Evolutionary conservation across 2,797 vertebrate genomes (phyloP).

Genomic region (Anguilla obscura): DNA sequence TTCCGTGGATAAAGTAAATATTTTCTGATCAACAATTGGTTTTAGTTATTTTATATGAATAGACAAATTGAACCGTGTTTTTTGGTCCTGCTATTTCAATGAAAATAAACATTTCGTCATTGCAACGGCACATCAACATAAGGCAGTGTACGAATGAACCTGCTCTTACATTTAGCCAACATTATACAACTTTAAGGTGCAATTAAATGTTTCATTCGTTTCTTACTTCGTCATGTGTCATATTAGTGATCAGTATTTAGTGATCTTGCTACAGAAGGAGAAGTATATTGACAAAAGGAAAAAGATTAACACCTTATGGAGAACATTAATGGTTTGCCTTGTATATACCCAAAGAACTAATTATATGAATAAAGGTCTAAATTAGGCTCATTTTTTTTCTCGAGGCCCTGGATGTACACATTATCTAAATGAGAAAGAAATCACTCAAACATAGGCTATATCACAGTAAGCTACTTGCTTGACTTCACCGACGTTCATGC

Average conservation of each 20-base stretch:
- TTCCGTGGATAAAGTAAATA: background rate
- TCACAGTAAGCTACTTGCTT: slow-evolving; percentile 44
- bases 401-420: slow-evolving; percentile 58
- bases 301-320: slow-evolving; percentile 65
- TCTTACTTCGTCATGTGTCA: background rate
- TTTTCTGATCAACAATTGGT: background rate
- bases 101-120: background rate
- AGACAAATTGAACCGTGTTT: background rate
- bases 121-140: background rate
- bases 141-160: background rate
- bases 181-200: background rate
- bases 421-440: slow-evolving; percentile 57
- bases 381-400: slow-evolving; percentile 72
- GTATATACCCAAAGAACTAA: slow-evolving; percentile 67
- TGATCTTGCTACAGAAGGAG: background rate
- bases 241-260: background rate
- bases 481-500: slow-evolving; percentile 59
- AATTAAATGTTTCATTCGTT: background rate
- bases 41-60: background rate
- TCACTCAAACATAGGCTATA: slow-evolving; percentile 54
- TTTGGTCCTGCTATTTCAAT: background rate
- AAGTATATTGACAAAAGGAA: slow-evolving; percentile 41
- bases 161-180: background rate
- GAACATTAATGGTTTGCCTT: slow-evolving; percentile 67
- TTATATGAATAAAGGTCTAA: slow-evolving; percentile 71